A percentile compares a stretch with the other conserved stretches of the same genome.
phyloP scores from a whole-genome alignment of 2,113 vertebrate species.

The Lucifuga dentata region DNA sequence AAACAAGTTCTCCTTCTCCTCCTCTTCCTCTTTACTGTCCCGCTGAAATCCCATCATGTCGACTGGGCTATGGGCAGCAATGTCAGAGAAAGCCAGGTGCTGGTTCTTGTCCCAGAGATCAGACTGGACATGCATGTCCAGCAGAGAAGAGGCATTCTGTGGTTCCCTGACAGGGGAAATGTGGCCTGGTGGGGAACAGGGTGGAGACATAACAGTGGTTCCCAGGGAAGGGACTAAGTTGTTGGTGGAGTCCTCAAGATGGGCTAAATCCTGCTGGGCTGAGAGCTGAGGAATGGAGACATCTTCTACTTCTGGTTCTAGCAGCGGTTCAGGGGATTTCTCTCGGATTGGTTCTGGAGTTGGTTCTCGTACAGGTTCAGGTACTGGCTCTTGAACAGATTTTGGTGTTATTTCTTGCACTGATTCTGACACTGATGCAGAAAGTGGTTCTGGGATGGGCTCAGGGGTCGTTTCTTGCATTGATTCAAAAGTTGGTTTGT shows the following conservation, averaged over 20 bases:
- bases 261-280: conserved; percentile 60
- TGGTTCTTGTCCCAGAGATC: conserved; percentile 58
- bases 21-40: conserved; percentile 39
- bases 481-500: not conserved
- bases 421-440: conserved; percentile 10
- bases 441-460: not conserved
- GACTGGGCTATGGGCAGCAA: conserved; percentile 37
- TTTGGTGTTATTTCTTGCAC: not conserved
- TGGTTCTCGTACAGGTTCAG: conserved; percentile 29
- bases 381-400: not conserved
- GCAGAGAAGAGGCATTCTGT: conserved; percentile 45
- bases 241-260: conserved; percentile 45
- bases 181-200: conserved; percentile 73
- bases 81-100: conserved; percentile 4
- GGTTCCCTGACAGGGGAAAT: conserved; percentile 61
- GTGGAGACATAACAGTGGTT: conserved; percentile 81
- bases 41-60: conserved; percentile 42
- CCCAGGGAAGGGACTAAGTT: conserved; percentile 67
- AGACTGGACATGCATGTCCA: conserved; percentile 56
- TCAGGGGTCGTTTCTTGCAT: not conserved
- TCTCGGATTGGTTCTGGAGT: conserved; percentile 5
- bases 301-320: conserved; percentile 18
- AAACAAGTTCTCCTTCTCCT: conserved; percentile 61
- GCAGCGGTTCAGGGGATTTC: conserved; percentile 8
- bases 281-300: conserved; percentile 32